Evolutionary conservation across 2,888 invertebrate species (phyloP).

Genomic region (Rhagophthalmus giganteus): DNA sequence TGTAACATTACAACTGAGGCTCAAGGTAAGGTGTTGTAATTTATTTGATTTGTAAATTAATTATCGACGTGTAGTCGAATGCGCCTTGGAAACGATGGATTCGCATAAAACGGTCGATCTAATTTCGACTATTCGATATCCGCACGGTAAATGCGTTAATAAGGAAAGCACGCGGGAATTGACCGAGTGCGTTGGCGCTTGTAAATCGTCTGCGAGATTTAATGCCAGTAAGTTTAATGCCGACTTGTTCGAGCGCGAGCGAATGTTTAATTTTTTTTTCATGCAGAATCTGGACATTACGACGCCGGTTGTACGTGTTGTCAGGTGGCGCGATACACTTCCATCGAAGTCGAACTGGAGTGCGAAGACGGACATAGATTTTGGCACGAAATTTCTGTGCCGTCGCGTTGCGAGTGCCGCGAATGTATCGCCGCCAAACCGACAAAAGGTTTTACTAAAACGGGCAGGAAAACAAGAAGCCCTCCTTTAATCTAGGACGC

Average conservation of each 20-base stretch:
- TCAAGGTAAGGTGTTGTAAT: conserved; percentile 54
- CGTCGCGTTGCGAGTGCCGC: conserved; percentile 49
- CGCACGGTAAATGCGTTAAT: conserved; percentile 69
- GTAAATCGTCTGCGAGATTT: conserved; percentile 70
- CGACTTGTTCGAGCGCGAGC: background rate
- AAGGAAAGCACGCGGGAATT: conserved; percentile 62
- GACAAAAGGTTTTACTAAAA: too few relatives aligned
- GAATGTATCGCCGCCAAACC: conserved; percentile 1
- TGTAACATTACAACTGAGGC: conserved; percentile 64
- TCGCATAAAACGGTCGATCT: conserved; percentile 62
- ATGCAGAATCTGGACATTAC: conserved; percentile 60
- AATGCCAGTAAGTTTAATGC: conserved; percentile 63
- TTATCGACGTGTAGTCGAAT: conserved; percentile 56
- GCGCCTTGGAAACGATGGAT: conserved; percentile 61
- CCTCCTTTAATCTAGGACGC: too few relatives aligned
- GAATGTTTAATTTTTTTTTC: conserved; percentile 1
- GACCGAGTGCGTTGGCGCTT: conserved; percentile 71
- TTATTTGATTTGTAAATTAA: conserved; percentile 45
- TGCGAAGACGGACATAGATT: conserved; percentile 50
- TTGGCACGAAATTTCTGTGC: conserved; percentile 49
- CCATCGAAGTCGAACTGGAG: conserved; percentile 41
- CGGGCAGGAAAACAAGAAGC: too few relatives aligned
- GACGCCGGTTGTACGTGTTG: conserved; percentile 63
- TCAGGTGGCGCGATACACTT: conserved; percentile 34
- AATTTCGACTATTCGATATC: conserved; percentile 55